These are phyloP conservation scores for Myocastor coypus DNA, from an alignment of 2,113 vertebrate genomes.

Conservation along the genomic window DNA sequence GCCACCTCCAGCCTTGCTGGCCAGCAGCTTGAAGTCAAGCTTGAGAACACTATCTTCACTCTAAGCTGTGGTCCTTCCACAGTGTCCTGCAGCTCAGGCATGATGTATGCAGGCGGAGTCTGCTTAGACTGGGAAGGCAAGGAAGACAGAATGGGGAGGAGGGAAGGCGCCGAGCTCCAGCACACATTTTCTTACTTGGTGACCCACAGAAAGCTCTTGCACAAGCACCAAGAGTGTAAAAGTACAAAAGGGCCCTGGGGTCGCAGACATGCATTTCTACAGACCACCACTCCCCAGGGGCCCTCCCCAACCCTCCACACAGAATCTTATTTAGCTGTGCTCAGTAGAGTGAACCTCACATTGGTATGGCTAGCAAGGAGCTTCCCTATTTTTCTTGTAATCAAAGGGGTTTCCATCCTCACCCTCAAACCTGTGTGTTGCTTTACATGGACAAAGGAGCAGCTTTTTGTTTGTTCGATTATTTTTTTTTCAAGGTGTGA, in stretches of 20 bases:
- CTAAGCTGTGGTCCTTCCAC: accelerated
- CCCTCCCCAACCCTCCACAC: too few relatives aligned
- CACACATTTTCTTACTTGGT: accelerated
- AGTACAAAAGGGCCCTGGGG: background rate
- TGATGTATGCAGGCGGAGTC: background rate
- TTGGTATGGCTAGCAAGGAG: background rate
- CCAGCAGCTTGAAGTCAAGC: background rate
- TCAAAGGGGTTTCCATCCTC: background rate
- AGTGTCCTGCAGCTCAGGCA: background rate
- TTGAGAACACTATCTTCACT: background rate
- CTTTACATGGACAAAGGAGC: background rate
- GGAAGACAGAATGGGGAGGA: background rate
- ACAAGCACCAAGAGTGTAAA: too few relatives aligned
- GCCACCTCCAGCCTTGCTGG: background rate
- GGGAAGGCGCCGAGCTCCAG: background rate
- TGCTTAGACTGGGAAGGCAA: accelerated
- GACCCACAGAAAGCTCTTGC: background rate
- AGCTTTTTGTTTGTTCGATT: background rate
- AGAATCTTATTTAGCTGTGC: background rate
- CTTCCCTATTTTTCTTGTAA: background rate
- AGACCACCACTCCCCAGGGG: accelerated
- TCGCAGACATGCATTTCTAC: background rate
- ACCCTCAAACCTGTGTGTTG: background rate
- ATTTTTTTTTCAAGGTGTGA: background rate
- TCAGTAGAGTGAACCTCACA: accelerated